These are phyloP conservation scores for Leucozona laternaria DNA, from an alignment of 2,888 invertebrate genomes.

Conservation along the genomic window DNA sequence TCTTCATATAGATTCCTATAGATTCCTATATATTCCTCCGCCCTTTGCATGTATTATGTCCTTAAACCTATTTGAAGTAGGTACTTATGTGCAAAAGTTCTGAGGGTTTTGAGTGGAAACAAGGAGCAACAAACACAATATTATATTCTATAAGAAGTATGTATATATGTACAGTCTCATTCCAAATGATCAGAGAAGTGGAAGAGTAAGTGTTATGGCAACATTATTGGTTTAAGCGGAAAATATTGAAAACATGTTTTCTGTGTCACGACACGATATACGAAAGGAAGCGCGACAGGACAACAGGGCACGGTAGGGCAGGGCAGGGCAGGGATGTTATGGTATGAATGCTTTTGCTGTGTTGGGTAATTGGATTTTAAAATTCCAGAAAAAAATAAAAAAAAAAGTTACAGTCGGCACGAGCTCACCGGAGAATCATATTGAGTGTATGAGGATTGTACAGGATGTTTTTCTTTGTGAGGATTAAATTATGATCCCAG, in stretches of 20 bases:
- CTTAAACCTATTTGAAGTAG: conserved; percentile 32
- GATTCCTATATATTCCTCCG: not conserved
- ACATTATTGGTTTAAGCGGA: conserved; percentile 74
- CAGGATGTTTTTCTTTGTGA: conserved; percentile 63
- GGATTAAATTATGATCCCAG: conserved; percentile 66
- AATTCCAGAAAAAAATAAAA: conserved; percentile 39
- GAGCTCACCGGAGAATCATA: conserved; percentile 26
- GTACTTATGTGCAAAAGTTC: conserved; percentile 36
- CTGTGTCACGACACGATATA: too few species aligned
- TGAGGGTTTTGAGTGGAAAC: conserved; percentile 15
- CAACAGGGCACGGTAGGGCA: too few species aligned
- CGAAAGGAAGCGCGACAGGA: not conserved
- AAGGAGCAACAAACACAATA: conserved; percentile 29
- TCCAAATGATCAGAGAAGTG: conserved; percentile 55
- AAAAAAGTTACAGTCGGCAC: conserved; percentile 51
- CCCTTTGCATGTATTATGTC: conserved; percentile 18
- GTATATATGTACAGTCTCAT: not conserved
- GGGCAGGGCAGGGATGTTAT: conserved; percentile 26
- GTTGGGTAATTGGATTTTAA: conserved; percentile 73
- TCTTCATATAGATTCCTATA: conserved; percentile 8
- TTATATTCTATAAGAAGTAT: not conserved
- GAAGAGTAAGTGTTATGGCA: conserved; percentile 66
- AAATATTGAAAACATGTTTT: conserved; percentile 71
- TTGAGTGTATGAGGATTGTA: conserved; percentile 35
- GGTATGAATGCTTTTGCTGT: conserved; percentile 63